Base-by-base conservation (phyloP, 2,888 invertebrate genomes). In the Alviniconcha strummeri region DNA sequence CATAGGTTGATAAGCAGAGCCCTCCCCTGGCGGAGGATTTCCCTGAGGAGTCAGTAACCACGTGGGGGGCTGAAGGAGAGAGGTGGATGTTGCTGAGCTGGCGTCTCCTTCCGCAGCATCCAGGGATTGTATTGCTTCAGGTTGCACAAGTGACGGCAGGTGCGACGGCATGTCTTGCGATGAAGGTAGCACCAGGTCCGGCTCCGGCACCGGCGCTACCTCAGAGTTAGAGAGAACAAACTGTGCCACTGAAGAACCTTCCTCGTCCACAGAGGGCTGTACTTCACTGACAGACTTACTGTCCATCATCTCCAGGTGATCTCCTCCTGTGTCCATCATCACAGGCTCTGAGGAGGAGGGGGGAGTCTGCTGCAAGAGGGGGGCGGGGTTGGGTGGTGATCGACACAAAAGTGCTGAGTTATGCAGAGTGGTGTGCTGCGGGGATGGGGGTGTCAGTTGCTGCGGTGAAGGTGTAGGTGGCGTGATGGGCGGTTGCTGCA, bases 1-100 rank as follows among this genome's bases (percentile, higher is more conserved):
- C 79, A 78, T 69, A 60, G 72, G 57, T 80, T 75, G 80, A 19
- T 60, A 52, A 55, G 9, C 72, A 75, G n/a, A 80, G n/a, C 19
- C 74, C 64, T 57, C 75, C 83, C 60, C 74, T 36, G 9, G 82
- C 83, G 77, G 84, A 85, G 69, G 76, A 84, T 54, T 80, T 87
- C 54, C 81, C 82, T 85, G 84, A 84, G 72, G 77, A 64, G 81
- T 71, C 5, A 72, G 57, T 81, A 78, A 78, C 83, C 69, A 81
- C n/a, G 36, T 79, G 71, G 79, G 82, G 69, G 60, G 82, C 64
- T 72, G 78, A 82, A 75, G 67, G 11, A 76, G 75, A 54, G 77
- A 80, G 60, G 81, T 82, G 57, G 82, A 77, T 19, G 76, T 64
- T 17, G 75, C 19, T 11, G 56, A 71, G 55, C 69, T 19, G 4